Percentiles rank a stretch among this genome's conserved stretches.
phyloP scores from a whole-genome alignment of 2,113 vertebrate species.

The Hippocampus guttulatus region DNA sequence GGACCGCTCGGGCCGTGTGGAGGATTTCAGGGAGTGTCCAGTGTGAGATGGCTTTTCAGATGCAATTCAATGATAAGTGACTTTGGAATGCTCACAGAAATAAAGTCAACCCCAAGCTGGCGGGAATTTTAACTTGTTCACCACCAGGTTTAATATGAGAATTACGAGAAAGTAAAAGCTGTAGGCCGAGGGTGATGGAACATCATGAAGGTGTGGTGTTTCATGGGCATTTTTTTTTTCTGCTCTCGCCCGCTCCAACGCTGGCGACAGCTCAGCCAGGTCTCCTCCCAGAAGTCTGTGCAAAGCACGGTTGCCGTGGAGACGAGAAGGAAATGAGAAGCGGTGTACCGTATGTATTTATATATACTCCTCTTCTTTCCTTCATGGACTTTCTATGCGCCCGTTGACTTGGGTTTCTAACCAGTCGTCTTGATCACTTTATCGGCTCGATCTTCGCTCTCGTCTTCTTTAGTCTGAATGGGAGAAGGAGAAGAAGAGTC shows the following conservation, averaged over 20 bases:
- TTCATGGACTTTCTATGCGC: slow-evolving; percentile 35
- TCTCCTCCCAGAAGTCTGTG: slow-evolving; percentile 56
- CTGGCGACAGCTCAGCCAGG: slow-evolving; percentile 33
- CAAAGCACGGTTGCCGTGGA: slow-evolving; percentile 63
- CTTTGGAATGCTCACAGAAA: background rate
- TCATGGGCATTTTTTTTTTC: slow-evolving; percentile 35
- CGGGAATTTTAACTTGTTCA: slow-evolving; percentile 17
- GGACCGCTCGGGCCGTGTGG: background rate
- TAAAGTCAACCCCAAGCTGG: slow-evolving; percentile 15
- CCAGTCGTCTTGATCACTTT: slow-evolving; percentile 52
- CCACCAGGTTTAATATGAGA: slow-evolving; percentile 26
- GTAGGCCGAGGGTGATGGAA: slow-evolving; percentile 11
- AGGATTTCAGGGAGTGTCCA: background rate
- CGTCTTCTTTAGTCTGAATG: slow-evolving; percentile 43
- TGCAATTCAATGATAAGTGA: background rate
- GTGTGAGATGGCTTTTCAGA: background rate
- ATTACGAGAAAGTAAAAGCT: slow-evolving; percentile 28
- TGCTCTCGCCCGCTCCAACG: slow-evolving; percentile 39
- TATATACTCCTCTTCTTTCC: slow-evolving; percentile 36
- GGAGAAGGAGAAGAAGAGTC: slow-evolving; percentile 36
- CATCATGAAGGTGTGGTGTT: slow-evolving; percentile 21
- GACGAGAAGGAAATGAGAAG: slow-evolving; percentile 53
- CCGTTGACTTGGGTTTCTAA: slow-evolving; percentile 40
- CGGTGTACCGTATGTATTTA: slow-evolving; percentile 15
- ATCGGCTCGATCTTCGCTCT: slow-evolving; percentile 20